Conservation (phyloP, 2,888 invertebrate species). For the Halictus ligatus region DNA sequence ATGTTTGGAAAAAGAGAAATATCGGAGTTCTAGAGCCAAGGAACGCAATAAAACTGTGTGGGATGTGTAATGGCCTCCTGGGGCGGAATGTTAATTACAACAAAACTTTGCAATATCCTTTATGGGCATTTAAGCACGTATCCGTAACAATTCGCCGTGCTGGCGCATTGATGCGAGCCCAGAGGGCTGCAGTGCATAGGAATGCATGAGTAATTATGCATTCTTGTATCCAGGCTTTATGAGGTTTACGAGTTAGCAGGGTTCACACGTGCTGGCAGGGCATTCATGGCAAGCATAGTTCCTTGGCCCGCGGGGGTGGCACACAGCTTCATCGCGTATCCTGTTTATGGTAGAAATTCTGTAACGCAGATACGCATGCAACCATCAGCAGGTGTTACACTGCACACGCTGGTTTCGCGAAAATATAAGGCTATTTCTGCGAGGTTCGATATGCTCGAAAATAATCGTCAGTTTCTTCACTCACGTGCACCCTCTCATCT, state of each 20-base stretch:
- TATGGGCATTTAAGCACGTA: constrained; percentile 24
- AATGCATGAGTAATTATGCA: constrained; percentile 47
- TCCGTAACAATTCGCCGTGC: not conserved
- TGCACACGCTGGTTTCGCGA: not conserved
- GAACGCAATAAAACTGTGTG: not conserved
- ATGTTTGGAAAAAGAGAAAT: not conserved
- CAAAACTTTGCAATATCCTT: constrained; percentile 7
- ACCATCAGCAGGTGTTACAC: not conserved
- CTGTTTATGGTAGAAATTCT: constrained; percentile 21
- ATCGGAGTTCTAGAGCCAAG: not conserved
- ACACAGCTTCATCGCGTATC: constrained; percentile 10
- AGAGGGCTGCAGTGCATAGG: not conserved
- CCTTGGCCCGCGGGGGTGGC: not conserved
- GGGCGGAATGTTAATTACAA: not conserved
- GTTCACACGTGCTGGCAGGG: not conserved
- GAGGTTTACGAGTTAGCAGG: constrained; percentile 29
- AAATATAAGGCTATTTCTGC: not conserved
- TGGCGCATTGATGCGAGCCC: not conserved
- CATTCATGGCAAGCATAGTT: constrained; percentile 12
- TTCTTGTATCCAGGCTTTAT: constrained; percentile 35
- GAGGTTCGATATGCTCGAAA: not conserved
- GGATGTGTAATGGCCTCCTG: not conserved
- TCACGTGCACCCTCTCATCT: not conserved
- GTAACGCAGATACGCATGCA: not conserved
- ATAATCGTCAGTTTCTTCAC: not conserved